Evolutionary conservation across 2,888 invertebrate genomes (phyloP), one percentile per base, ranked within the genome.

Genomic region (Thecophora atra): DNA sequence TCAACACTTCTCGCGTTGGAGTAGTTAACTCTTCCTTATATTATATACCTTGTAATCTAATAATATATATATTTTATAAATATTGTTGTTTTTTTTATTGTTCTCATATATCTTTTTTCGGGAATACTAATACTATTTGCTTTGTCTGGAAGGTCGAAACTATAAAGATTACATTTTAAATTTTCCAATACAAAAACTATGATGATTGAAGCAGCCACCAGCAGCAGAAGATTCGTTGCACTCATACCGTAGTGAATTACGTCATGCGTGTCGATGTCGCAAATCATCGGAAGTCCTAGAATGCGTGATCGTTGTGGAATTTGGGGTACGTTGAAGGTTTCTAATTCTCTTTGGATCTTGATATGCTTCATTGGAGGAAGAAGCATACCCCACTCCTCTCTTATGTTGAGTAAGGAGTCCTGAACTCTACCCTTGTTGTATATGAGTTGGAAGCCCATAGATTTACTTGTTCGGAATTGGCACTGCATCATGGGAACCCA

Each of bases 1-100:
- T 54, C n/a, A 54, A 54, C 54, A 54, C 54, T 54, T 21, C 54
- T 21, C 54, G 54, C 54, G 54, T 54, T 54, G 54, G 11, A 13
- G 19, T 24, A 11, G 17, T n/a, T n/a, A 19, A 54, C 5, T 54
- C 54, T 21, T 21, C 21, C 21, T n/a, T n/a, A n/a, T n/a, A n/a
- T n/a, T 8, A 21, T 21, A 21, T 54, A 54, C 1, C 19, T 54
- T 6, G 21, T n/a, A 7, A 54, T 5, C 6, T 6, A 1, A 8
- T n/a, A 7, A 7, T 21, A 21, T 54, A 6, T 21, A 3, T 3
- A n/a, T 7, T 28, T 58, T 8, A 2, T 15, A 15, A 11, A 58
- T 58, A 58, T n/a, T n/a, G n/a, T n/a, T n/a, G n/a, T n/a, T n/a
- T n/a, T n/a, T n/a, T n/a, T 47, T 26, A 58, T 2, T 17, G 1